phyloP scores from a whole-genome alignment of 2,797 vertebrate genomes.

The Monodelphis domestica region DNA sequence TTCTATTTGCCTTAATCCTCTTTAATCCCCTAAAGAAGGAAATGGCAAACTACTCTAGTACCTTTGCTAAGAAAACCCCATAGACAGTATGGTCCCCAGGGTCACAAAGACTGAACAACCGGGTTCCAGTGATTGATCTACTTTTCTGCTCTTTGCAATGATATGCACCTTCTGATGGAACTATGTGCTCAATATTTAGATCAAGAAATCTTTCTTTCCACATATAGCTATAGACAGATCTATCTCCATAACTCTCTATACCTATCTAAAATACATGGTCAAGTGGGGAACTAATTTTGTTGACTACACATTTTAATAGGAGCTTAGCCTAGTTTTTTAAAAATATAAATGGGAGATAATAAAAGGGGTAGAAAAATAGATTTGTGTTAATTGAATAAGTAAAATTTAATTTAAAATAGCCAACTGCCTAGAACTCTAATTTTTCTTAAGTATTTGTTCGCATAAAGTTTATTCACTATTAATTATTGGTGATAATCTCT shows the following conservation, averaged over 20 bases:
- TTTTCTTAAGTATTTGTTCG: not conserved
- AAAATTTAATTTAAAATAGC: not conserved
- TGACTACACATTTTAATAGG: not conserved
- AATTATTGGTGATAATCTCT: not conserved
- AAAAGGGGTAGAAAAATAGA: not conserved
- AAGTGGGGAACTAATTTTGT: not conserved
- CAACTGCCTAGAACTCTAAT: not conserved
- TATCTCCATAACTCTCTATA: not conserved
- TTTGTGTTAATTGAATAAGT: too few relatives aligned
- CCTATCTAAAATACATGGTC: not conserved
- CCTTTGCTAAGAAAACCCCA: too few relatives aligned
- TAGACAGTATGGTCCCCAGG: too few relatives aligned
- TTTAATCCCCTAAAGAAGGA: too few relatives aligned
- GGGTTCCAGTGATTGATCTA: not conserved
- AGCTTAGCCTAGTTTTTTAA: not conserved
- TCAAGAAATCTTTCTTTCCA: not conserved
- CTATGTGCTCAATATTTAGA: not conserved
- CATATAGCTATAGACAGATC: not conserved
- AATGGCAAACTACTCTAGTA: too few relatives aligned
- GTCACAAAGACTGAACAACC: too few relatives aligned
- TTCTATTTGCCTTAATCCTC: too few relatives aligned
- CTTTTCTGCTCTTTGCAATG: not conserved
- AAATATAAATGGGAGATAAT: not conserved
- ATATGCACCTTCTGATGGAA: not conserved
- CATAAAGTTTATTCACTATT: not conserved